A percentile compares a stretch with the other conserved stretches of the same genome.
Conservation (phyloP, 64 coral and sea anemone species). For the Montipora capricornis region DNA sequence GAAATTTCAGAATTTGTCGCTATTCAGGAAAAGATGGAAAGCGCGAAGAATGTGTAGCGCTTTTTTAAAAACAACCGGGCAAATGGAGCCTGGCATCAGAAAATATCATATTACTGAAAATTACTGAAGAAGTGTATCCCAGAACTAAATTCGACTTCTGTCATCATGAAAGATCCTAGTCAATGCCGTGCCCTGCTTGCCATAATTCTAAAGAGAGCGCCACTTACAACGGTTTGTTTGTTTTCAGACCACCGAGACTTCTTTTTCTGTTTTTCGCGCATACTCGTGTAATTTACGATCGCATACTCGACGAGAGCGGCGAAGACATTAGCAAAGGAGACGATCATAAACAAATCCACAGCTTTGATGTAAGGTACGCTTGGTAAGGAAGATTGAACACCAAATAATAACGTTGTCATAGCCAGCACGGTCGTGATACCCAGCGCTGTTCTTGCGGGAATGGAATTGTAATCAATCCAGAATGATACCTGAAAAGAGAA, state of each 20-base stretch:
- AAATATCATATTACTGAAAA: no score
- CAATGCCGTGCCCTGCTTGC: no score
- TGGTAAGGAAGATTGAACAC: conserved; percentile 59
- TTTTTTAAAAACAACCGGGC: no score
- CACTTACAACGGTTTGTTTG: conserved; percentile 36
- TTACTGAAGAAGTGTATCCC: no score
- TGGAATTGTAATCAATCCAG: conserved; percentile 66
- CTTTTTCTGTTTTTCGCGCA: conserved; percentile 28
- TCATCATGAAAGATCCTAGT: no score
- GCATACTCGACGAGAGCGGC: conserved; percentile 69
- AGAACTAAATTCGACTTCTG: no score
- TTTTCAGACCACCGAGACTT: conserved; percentile 7
- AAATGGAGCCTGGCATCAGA: no score
- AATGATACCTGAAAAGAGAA: conserved; percentile 30
- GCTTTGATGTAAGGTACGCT: conserved; percentile 74
- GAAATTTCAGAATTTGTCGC: not conserved
- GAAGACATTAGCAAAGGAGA: conserved; percentile 63
- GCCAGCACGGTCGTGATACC: conserved; percentile 71
- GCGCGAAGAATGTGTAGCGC: not conserved
- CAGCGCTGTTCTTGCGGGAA: conserved; percentile 64
- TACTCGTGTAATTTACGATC: conserved; percentile 52
- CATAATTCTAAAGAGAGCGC: not conserved
- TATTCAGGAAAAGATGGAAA: not conserved
- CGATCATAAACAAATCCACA: conserved; percentile 63
- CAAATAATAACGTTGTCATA: conserved; percentile 75